These are phyloP conservation scores for Bombycilla garrulus DNA, from an alignment of 2,113 vertebrate genomes.

Conservation along the genomic window DNA sequence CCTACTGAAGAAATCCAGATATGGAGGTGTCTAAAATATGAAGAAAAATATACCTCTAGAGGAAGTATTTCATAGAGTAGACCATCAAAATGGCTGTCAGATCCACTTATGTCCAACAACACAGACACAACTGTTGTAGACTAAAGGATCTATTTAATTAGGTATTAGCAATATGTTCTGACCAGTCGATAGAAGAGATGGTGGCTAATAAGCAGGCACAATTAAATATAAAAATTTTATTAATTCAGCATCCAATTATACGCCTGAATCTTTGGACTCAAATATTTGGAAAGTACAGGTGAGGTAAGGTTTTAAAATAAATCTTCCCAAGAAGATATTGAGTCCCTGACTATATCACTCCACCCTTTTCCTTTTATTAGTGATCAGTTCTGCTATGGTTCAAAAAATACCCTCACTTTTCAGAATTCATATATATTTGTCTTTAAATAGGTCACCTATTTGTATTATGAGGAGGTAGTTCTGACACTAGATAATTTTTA, in stretches of 20 bases:
- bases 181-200: not conserved
- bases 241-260: not conserved
- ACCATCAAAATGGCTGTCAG: not conserved
- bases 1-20: not conserved
- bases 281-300: not conserved
- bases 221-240: not conserved
- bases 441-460: not conserved
- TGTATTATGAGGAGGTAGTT: not conserved
- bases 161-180: not conserved
- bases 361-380: not conserved
- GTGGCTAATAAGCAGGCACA: not conserved
- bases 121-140: not conserved
- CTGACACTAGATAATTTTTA: not conserved
- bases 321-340: not conserved
- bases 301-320: not conserved
- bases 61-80: not conserved
- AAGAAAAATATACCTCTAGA: not conserved
- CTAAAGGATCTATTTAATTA: not conserved
- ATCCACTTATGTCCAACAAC: not conserved
- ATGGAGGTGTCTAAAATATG: not conserved
- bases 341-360: not conserved
- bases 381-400: not conserved
- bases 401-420: not conserved
- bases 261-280: not conserved
- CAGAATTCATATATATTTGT: not conserved